Evolutionary conservation across 2,888 invertebrate species (phyloP).

Genomic region (Drosophila macrospina): DNA sequence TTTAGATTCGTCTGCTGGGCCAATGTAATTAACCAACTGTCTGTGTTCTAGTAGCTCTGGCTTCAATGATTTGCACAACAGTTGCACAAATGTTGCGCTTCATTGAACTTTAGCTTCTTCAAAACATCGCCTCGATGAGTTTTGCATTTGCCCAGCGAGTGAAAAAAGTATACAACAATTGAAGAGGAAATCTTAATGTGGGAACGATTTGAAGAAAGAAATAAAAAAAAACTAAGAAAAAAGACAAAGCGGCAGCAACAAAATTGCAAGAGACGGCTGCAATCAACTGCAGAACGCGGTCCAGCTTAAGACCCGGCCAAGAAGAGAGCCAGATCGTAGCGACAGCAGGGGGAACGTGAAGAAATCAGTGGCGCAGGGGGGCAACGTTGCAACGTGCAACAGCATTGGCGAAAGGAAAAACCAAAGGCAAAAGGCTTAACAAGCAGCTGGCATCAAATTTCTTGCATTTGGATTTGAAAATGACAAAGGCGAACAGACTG

Average conservation of each 20-base stretch:
- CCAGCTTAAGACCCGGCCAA: conserved; percentile 33
- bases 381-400: conserved; percentile 27
- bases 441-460: conserved; percentile 79
- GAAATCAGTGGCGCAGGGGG: conserved; percentile 25
- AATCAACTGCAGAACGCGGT: conserved; percentile 49
- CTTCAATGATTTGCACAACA: conserved; percentile 39
- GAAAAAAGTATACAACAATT: neutral
- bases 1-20: conserved; percentile 2
- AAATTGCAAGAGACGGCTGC: conserved; percentile 51
- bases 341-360: conserved; percentile 4
- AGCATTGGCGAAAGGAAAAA: conserved; percentile 32
- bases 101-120: conserved; percentile 41
- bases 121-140: conserved; percentile 50
- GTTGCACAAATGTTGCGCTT: conserved; percentile 36
- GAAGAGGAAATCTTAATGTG: conserved; percentile 62
- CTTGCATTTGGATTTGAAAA: conserved; percentile 73
- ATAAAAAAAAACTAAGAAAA: conserved; percentile 3
- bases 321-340: conserved; percentile 24
- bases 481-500: conserved; percentile 62
- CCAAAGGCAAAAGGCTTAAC: conserved; percentile 59
- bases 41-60: conserved; percentile 10
- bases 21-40: conserved; percentile 33
- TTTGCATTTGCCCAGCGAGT: conserved; percentile 45
- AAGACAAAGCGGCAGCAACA: conserved; percentile 34
- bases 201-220: conserved; percentile 49